phyloP scores from a whole-genome alignment of 2,113 vertebrate species.

The Bambusicola thoracicus region DNA sequence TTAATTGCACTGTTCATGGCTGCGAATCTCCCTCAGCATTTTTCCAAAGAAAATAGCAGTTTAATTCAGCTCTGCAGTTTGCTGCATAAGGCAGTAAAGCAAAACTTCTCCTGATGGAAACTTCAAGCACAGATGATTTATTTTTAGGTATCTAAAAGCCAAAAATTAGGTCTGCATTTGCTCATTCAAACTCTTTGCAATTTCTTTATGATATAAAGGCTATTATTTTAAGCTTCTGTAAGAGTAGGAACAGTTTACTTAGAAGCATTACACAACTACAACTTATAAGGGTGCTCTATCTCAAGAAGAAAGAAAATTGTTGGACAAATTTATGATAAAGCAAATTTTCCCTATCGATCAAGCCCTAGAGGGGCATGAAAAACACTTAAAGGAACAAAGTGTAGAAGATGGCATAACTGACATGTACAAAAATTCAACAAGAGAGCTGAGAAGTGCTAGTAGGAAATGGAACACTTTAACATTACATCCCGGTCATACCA shows the following conservation, averaged over 20 bases:
- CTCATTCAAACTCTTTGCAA: background rate
- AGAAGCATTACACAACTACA: background rate
- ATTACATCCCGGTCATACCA: constrained; percentile 77
- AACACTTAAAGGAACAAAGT: constrained; percentile 60
- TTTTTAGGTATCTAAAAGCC: background rate
- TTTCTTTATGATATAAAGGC: background rate
- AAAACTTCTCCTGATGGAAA: constrained; percentile 30
- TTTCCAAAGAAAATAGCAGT: background rate
- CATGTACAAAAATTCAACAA: constrained; percentile 21
- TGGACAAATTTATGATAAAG: constrained; percentile 72
- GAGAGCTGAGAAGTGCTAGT: constrained; percentile 46
- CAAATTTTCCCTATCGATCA: constrained; percentile 73
- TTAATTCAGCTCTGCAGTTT: background rate
- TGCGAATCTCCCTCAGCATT: constrained; percentile 25
- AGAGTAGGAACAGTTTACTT: background rate
- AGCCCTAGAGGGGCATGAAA: constrained; percentile 74
- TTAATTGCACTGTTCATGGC: constrained; percentile 66
- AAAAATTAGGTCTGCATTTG: background rate
- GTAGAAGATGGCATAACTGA: constrained; percentile 48
- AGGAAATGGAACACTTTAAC: constrained; percentile 75
- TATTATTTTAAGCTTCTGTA: background rate
- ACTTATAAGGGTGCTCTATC: constrained; percentile 12
- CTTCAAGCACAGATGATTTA: background rate
- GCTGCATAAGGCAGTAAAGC: background rate
- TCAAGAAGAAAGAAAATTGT: constrained; percentile 47